A percentile compares a stretch with the other conserved stretches of the same genome.
Evolutionary conservation across 1,140 invertebrate species (phyloP).

Genomic region (Rhagoletis zephyria): DNA sequence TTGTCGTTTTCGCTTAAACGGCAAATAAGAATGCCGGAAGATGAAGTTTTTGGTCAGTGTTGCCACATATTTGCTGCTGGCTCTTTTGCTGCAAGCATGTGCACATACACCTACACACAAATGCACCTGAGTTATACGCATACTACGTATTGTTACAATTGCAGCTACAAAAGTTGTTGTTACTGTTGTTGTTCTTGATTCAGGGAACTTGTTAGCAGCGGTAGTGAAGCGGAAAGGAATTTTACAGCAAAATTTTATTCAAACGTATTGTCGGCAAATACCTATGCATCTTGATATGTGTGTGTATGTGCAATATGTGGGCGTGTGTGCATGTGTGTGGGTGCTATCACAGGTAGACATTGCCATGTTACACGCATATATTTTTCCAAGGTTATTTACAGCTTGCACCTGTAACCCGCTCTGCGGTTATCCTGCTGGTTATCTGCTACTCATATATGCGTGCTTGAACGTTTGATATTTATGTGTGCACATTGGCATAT

Average conservation of each 20-base stretch:
- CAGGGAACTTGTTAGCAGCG: slow-evolving; percentile 35
- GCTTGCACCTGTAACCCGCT: background rate
- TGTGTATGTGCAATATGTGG: no score
- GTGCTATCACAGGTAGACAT: slow-evolving; percentile 6
- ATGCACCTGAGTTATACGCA: background rate
- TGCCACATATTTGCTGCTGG: background rate
- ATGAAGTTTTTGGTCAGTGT: slow-evolving; percentile 50
- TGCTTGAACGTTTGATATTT: background rate
- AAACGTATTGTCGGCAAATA: slow-evolving; percentile 15
- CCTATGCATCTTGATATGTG: background rate
- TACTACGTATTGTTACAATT: slow-evolving; percentile 6
- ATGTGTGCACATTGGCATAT: background rate
- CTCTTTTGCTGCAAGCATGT: background rate
- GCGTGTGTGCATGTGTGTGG: background rate
- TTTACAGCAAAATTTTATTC: slow-evolving; percentile 37
- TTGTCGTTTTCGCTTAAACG: slow-evolving; percentile 49
- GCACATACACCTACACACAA: no score
- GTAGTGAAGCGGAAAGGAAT: slow-evolving; percentile 48
- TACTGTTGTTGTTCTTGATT: background rate
- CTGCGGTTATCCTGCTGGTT: background rate
- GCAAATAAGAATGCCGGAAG: slow-evolving; percentile 47
- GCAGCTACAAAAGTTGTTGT: background rate
- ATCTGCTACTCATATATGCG: background rate
- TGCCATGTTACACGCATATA: slow-evolving; percentile 6
- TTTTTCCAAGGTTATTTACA: background rate